phyloP scores from a whole-genome alignment of 1,140 invertebrate species.

The Luehdorfia chinensis region DNA sequence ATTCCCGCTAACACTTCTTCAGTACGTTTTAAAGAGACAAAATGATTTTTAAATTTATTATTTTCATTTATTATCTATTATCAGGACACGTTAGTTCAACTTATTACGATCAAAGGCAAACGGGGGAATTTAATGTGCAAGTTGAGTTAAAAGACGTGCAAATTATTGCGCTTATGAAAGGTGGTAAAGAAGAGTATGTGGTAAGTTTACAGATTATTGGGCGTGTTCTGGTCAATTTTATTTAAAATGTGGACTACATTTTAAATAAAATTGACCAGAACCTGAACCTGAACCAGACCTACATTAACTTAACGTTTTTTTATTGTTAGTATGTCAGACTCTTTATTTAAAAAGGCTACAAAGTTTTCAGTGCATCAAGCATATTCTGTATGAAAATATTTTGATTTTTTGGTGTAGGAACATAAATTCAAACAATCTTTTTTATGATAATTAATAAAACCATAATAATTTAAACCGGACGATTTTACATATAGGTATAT shows the following conservation, averaged over 20 bases:
- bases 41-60: constrained; percentile 11
- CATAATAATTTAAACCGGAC: too few species aligned
- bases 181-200: constrained; percentile 69
- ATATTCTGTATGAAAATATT: too few species aligned
- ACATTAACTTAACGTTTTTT: too few species aligned
- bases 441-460: too few species aligned
- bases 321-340: too few species aligned
- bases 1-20: neutral
- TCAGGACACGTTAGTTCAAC: constrained; percentile 25
- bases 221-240: neutral
- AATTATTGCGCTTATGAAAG: constrained; percentile 81
- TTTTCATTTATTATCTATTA: constrained; percentile 20
- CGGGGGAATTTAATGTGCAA: constrained; percentile 86
- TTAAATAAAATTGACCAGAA: too few species aligned
- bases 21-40: constrained; percentile 1
- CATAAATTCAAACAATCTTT: too few species aligned
- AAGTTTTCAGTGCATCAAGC: too few species aligned
- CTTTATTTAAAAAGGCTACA: too few species aligned
- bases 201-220: constrained; percentile 36
- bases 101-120: constrained; percentile 85
- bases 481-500: too few species aligned
- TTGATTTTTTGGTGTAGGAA: too few species aligned
- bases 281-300: too few species aligned
- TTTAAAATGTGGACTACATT: neutral
- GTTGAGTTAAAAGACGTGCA: constrained; percentile 86